Evolutionary conservation across 2,113 vertebrate species (phyloP).

Genomic region (Seriola dumerili): DNA sequence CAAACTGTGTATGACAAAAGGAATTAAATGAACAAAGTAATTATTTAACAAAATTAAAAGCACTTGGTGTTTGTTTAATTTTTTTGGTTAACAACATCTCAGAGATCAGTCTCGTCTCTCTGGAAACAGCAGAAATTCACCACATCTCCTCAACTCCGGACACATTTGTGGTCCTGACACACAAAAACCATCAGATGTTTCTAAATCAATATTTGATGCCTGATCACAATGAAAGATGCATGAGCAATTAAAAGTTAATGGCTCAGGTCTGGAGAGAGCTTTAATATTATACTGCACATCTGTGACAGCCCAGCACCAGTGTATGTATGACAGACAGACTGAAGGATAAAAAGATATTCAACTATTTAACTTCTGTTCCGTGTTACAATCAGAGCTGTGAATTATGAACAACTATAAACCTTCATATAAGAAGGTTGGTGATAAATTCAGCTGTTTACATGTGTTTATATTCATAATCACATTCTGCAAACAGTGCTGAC

Average conservation of each 20-base stretch:
- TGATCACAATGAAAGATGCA: constrained; percentile 36
- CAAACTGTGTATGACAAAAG: too few relatives aligned
- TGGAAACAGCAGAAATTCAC: not conserved
- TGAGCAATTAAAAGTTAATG: constrained; percentile 41
- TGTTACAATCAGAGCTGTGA: not conserved
- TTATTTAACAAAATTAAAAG: too few relatives aligned
- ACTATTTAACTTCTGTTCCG: not conserved
- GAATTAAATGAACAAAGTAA: too few relatives aligned
- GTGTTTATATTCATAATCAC: not conserved
- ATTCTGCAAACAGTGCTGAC: not conserved
- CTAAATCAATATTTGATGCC: constrained; percentile 52
- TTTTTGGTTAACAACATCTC: too few relatives aligned
- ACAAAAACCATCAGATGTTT: not conserved
- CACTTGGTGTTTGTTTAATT: too few relatives aligned
- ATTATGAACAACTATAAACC: not conserved
- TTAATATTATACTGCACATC: constrained; percentile 9
- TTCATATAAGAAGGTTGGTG: not conserved
- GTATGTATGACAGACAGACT: not conserved
- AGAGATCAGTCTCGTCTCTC: too few relatives aligned
- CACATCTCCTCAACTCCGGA: not conserved
- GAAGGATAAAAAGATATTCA: not conserved
- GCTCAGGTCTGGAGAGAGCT: not conserved
- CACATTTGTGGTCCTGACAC: not conserved
- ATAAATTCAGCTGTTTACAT: too few relatives aligned
- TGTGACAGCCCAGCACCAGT: not conserved